Evolutionary conservation across 2,888 invertebrate species (phyloP), one percentile per base, ranked within the genome.

Genomic region (Ditula angustiorana): DNA sequence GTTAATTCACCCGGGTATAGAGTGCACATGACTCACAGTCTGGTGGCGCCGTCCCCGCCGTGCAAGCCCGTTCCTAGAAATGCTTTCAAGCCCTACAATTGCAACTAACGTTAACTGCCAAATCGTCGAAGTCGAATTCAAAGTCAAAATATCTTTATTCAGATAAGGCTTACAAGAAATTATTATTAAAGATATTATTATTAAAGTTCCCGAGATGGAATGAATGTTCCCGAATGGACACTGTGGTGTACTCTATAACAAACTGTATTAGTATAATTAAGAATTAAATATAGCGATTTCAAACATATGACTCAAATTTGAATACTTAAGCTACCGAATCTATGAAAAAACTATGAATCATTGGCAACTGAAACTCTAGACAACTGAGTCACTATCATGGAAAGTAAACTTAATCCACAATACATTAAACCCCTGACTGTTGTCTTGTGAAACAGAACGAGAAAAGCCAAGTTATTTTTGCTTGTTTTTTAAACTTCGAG

Each of bases 41-140:
- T 82, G 85, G 87, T 82, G 85, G 86, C 85, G 86, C 83, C 86
- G 64, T 64, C 69, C 69, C 63, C 69, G 64, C 72, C 73, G 67
- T 62, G 67, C 71, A 72, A 75, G 85, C 88, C 87, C 68, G 74
- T 90, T 88, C 90, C 90, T 79, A 75, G 81, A 90, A 89, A 89
- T 79, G 67, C 70, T 77, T 78, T 76, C 74, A 72, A 73, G 75
- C 78, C 75, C 72, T 71, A 71, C 73, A 75, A 68, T 71, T 77
- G 79, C 77, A 78, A 85, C 86, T 83, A 83, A 37, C 1, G 16
- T 16, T 37, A 16, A 83, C 79, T 78, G 79, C 80, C 85, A 83
- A n/a, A n/a, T n/a, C n/a, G n/a, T n/a, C n/a, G n/a, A n/a, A n/a
- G n/a, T n/a, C n/a, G n/a, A n/a, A n/a, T n/a, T n/a, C n/a, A n/a